Evolutionary conservation across 2,888 invertebrate genomes (phyloP), one percentile per base, ranked within the genome.

Genomic region (Spisula solida): DNA sequence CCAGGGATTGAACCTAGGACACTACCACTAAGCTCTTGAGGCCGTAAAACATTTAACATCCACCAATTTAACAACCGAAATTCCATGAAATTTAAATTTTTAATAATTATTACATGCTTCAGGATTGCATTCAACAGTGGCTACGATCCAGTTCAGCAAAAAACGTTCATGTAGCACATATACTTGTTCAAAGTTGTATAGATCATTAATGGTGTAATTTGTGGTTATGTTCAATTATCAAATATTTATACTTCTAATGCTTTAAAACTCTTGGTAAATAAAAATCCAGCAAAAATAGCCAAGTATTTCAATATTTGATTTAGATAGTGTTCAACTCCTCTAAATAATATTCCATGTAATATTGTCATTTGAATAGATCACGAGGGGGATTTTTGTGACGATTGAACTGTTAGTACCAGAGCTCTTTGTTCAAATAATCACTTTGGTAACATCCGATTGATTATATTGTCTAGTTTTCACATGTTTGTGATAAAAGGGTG

Each of bases 221-320:
- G 16, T 31, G 12, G 5, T 25, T 34, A 31, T 75, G 16, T 31
- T 75, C 75, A 75, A 75, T 75, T 31, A 75, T 75, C 75, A 31
- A 34, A 2, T 75, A 41, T 41, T 41, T 41, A 75, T 75, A 34
- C 5, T 75, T 75, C 34, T 34, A 34, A 75, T 34, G 31, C 75
- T 34, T 75, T 31, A 75, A 75, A 75, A 75, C 29, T 34, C 34
- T 34, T 4, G 18, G 75, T 75, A 75, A 75, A 75, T 75, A 34
- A 34, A 75, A 75, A 31, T 34, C 34, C 29, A 18, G 16, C 31
- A 75, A 16, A 10, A 75, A 29, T 31, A 75, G 70, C 18, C 2
- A 14, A 75, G 31, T 75, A 75, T 75, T 75, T 75, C 29, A 75
- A 75, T 75, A 75, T 75, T 31, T 75, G 75, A 75, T 75, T 34